Base-by-base conservation (phyloP, 2,888 invertebrate genomes). In the Leptinotarsa rubiginosa region DNA sequence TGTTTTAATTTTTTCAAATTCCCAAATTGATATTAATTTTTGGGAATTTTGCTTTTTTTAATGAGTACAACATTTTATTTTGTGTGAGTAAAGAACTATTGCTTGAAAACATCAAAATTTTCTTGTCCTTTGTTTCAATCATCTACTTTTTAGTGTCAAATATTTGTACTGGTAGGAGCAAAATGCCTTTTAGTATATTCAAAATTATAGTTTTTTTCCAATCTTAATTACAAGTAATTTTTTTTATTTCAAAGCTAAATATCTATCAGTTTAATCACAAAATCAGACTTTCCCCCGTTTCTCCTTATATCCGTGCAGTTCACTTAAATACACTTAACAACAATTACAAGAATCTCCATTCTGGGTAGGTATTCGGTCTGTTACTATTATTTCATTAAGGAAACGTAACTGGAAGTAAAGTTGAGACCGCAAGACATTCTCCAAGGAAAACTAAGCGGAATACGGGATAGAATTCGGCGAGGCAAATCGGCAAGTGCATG, bases 371-470 rank as follows among this genome's bases (percentile, higher is more conserved):
- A 73, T 69, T 76, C 68, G 66, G 70, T 54, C 67, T 73, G 68
- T 71, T 67, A 69, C 71, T 47, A 70, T 66, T 66, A 59, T 70
- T 74, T 59, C 74, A 74, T 74, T 70, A 74, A 68, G 67, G 59
- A 66, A 47, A 56, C 70, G 59, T 47, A 70, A 76, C 62, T 41
- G 31, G 62, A 62, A 62, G 62, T 65, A 22, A 65, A 65, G 70
- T 68, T 62, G 49, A 67, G 69, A 76, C 76, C 74, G 65, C 76
- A 75, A 75, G 72, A 70, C 70, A 75, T 77, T 77, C 69, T 65
- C 64, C 50, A 18, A 72, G 77, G 73, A 71, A 77, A 75, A 73
- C 72, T 75, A 65, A 72, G 52, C 75, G 15, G 69, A 69, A 75
- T 75, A 65, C 72, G 62, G 70, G 71, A 68, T 75, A 68, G 74